Percentiles rank a stretch among this genome's conserved stretches.
phyloP scores from a whole-genome alignment of 2,888 invertebrate genomes.

The Miltochrista miniata region DNA sequence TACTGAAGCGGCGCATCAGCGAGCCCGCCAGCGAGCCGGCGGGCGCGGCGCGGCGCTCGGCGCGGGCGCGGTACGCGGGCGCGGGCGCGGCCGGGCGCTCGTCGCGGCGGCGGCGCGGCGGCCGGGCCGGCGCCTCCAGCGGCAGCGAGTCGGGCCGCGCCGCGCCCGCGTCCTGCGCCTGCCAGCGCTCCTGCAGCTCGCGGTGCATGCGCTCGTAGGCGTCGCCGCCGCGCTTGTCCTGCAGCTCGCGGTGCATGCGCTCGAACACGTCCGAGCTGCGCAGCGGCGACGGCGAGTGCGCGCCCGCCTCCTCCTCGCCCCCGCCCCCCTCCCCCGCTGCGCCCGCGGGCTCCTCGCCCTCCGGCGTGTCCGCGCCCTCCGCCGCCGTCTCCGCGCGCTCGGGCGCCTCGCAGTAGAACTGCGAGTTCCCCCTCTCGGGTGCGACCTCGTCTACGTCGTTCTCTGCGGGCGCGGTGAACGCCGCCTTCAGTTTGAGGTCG shows the following conservation, averaged over 20 bases:
- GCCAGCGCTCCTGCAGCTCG: conserved; percentile 76
- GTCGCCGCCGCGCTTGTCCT: conserved; percentile 60
- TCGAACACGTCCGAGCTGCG: conserved; percentile 71
- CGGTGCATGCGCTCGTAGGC: conserved; percentile 72
- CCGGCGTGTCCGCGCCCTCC: conserved; percentile 27
- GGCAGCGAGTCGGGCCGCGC: conserved; percentile 28
- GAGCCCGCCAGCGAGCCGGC: conserved; percentile 86
- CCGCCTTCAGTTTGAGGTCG: conserved; percentile 88
- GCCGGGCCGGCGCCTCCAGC: conserved; percentile 62
- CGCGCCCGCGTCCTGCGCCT: conserved; percentile 59
- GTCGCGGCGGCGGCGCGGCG: conserved; percentile 84
- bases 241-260: conserved; percentile 69
- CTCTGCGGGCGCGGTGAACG: conserved; percentile 78
- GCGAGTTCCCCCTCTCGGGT: conserved; percentile 59
- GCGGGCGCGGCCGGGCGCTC: conserved; percentile 82
- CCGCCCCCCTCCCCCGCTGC: conserved; percentile 25
- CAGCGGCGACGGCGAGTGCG: conserved; percentile 44
- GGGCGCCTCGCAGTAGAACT: conserved; percentile 65
- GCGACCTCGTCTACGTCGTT: conserved; percentile 58
- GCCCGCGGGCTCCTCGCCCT: conserved; percentile 40
- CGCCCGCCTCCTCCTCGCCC: conserved; percentile 38
- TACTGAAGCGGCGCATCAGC: conserved; percentile 94
- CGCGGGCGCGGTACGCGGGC: conserved; percentile 85
- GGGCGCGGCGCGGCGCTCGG: conserved; percentile 81
- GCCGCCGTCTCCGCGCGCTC: conserved; percentile 39